These are phyloP conservation scores for Ascaphus truei DNA, from an alignment of 2,113 vertebrate genomes.

Conservation along the genomic window DNA sequence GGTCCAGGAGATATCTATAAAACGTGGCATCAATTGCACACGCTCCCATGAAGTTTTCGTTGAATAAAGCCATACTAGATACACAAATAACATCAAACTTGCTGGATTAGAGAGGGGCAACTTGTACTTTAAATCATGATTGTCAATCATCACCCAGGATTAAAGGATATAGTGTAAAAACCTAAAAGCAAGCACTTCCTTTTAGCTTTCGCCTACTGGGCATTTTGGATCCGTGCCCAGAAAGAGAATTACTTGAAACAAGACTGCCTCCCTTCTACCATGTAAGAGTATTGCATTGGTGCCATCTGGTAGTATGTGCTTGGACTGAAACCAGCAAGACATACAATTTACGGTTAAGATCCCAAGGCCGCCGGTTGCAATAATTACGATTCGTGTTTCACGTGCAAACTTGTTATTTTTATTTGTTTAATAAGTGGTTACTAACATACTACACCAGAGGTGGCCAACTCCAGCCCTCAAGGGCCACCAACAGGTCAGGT, in stretches of 20 bases:
- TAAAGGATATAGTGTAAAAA: slow-evolving; percentile 99
- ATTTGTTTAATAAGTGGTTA: slow-evolving; percentile 54
- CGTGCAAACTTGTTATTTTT: slow-evolving; percentile 55
- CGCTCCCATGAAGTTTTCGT: slow-evolving; percentile 68
- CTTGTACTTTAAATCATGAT: slow-evolving; percentile 99
- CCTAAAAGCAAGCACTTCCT: slow-evolving; percentile 97
- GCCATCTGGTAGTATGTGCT: slow-evolving; percentile 46
- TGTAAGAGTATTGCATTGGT: slow-evolving; percentile 54
- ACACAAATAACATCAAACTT: slow-evolving; percentile 99
- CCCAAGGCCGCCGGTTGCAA: slow-evolving; percentile 47
- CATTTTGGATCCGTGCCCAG: slow-evolving; percentile 74
- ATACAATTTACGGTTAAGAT: slow-evolving; percentile 48
- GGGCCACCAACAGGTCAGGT: too few relatives aligned
- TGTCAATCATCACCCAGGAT: slow-evolving; percentile 99
- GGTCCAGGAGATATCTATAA: slow-evolving; percentile 65
- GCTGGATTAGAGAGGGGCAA: slow-evolving; percentile 96
- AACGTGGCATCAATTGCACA: slow-evolving; percentile 69
- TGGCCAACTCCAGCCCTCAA: too few relatives aligned
- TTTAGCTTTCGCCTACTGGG: slow-evolving; percentile 83
- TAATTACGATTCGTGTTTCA: slow-evolving; percentile 48
- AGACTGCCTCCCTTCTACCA: slow-evolving; percentile 87
- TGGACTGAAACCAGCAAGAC: slow-evolving; percentile 47
- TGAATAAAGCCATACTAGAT: slow-evolving; percentile 91
- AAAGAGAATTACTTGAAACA: slow-evolving; percentile 81
- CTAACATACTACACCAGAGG: too few relatives aligned